Conservation (phyloP, 2,113 vertebrate genomes). For the Mesembrinibis cayennensis region DNA sequence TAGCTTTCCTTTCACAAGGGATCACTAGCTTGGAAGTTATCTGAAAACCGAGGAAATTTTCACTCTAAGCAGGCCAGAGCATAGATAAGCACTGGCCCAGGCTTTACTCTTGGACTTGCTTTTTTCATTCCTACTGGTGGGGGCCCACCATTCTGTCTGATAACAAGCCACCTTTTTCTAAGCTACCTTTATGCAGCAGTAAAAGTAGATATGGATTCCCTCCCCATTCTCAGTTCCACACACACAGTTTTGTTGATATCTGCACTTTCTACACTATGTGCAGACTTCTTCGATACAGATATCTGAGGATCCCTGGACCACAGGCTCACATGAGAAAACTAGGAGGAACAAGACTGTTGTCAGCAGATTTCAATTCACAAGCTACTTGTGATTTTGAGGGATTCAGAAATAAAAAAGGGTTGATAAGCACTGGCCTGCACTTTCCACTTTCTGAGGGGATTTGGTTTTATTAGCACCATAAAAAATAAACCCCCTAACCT, state of each 20-base stretch:
- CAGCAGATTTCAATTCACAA: background rate
- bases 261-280: background rate
- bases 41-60: background rate
- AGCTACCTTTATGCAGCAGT: background rate
- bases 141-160: background rate
- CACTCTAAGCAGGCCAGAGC: background rate
- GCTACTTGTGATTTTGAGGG: background rate
- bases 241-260: background rate
- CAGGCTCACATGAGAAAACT: background rate
- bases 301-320: background rate
- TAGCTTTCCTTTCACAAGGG: background rate
- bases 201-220: background rate
- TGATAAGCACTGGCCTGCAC: background rate
- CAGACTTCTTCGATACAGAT: background rate
- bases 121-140: background rate
- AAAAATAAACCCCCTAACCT: background rate
- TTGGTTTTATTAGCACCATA: background rate
- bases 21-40: background rate
- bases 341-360: background rate
- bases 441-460: background rate
- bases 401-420: background rate
- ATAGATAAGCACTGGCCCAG: background rate
- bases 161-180: background rate
- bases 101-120: background rate
- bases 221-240: background rate